Base-by-base conservation (phyloP, 2,888 invertebrate genomes). In the Masnerella sp. region DNA sequence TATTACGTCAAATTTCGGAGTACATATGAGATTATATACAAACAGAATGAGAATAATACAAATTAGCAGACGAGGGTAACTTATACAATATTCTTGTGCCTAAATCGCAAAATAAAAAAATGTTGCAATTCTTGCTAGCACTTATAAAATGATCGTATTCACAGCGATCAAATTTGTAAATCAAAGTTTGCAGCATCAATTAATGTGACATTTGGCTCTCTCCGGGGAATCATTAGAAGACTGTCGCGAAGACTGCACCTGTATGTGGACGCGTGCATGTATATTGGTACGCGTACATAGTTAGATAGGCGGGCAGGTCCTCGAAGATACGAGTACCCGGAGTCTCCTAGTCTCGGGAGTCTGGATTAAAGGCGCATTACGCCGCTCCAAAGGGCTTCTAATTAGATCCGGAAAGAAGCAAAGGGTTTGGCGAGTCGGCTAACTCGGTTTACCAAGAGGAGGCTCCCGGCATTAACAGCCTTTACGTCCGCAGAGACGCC, bases 381-480 rank as follows among this genome's bases (percentile, higher is more conserved):
- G 80, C 76, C 77, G 82, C 82, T 82, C 81, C 81, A 82, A 84
- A 83, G 82, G 83, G 81, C 79, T 77, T 79, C 82, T 85, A 85
- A 85, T 85, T 85, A 85, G 84, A 85, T 85, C 83, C 79, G 81
- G 82, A 85, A 85, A 85, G 85, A 85, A 85, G 85, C 84, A 85
- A 85, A 85, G 85, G 84, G 84, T 85, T 85, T 82, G 77, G 80
- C 81, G 83, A 84, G 83, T 82, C 82, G 83, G 83, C 82, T 85
- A 85, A 84, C 85, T 84, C 82, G 82, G 82, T 84, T 84, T 84
- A 82, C 82, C 78, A 80, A 79, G 81, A 82, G 81, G 80, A 82
- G 80, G 80, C 76, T 79, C 80, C 69, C 75, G 69, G 80, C 80
- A 82, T 83, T 82, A 83, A 81, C 82, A 81, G 82, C 82, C 81